phyloP scores from a whole-genome alignment of 2,797 vertebrate genomes.

The Staurois parvus region DNA sequence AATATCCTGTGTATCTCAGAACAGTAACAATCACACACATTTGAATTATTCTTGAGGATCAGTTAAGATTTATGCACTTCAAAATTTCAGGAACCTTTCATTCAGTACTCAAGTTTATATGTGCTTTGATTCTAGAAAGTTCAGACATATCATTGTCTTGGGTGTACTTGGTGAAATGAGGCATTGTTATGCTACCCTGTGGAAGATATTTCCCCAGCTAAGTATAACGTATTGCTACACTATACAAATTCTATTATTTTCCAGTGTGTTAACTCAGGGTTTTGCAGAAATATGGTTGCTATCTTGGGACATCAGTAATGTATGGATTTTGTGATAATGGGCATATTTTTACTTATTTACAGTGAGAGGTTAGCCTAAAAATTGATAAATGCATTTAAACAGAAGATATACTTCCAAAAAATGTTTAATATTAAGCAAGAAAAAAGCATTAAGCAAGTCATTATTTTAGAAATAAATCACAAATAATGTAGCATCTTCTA shows the following conservation, averaged over 20 bases:
- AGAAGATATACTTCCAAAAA: too few relatives aligned
- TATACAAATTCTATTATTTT: conserved; percentile 65
- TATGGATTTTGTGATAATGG: conserved; percentile 10
- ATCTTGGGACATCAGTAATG: conserved; percentile 59
- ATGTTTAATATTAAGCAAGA: background rate
- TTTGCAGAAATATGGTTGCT: conserved; percentile 61
- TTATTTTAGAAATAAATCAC: background rate
- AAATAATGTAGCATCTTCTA: too few relatives aligned
- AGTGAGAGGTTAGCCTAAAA: too few relatives aligned
- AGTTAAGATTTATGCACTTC: too few relatives aligned
- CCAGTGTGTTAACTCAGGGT: conserved; percentile 64
- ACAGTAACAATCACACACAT: background rate
- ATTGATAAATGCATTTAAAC: too few relatives aligned
- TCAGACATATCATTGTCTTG: background rate
- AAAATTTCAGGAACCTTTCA: background rate
- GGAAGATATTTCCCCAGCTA: conserved; percentile 5
- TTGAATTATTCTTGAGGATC: background rate
- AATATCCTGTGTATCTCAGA: background rate
- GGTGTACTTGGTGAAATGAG: conserved; percentile 56
- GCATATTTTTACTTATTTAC: too few relatives aligned
- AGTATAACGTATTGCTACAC: conserved; percentile 63
- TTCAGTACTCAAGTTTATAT: background rate
- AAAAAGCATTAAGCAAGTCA: background rate
- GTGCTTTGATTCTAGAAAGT: too few relatives aligned
- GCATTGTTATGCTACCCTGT: conserved; percentile 20